Conservation (phyloP, 2,888 invertebrate species). For the Phyto melanocephala region DNA sequence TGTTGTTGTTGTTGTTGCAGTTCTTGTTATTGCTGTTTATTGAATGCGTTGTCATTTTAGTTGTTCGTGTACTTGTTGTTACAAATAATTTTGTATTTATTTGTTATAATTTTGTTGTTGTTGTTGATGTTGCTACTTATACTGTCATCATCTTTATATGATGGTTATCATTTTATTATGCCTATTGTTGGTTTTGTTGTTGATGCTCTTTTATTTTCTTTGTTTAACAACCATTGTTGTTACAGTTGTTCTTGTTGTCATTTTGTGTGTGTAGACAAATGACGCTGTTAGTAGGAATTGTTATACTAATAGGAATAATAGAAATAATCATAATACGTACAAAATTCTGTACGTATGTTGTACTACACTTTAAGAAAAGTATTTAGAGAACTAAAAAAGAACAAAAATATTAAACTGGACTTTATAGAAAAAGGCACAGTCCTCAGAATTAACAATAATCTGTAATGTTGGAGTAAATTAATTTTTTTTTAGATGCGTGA, state of each 20-base stretch:
- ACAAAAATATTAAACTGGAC: too few relatives aligned
- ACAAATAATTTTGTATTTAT: slow-evolving; percentile 38
- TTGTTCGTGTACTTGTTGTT: slow-evolving; percentile 13
- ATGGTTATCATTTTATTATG: slow-evolving; percentile 29
- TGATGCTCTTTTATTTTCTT: background rate
- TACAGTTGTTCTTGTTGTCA: slow-evolving; percentile 27
- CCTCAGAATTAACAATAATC: too few relatives aligned
- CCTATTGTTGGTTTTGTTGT: slow-evolving; percentile 14
- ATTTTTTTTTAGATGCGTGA: too few relatives aligned
- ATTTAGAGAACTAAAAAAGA: too few relatives aligned
- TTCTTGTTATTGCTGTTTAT: slow-evolving; percentile 21
- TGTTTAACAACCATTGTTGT: background rate
- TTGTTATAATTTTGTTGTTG: slow-evolving; percentile 7
- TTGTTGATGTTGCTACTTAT: slow-evolving; percentile 23
- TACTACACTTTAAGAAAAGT: slow-evolving; percentile 21
- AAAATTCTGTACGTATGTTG: too few relatives aligned
- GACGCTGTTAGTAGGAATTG: slow-evolving; percentile 34
- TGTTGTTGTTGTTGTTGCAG: slow-evolving; percentile 19
- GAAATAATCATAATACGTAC: background rate
- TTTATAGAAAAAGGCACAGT: too few relatives aligned
- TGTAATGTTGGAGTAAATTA: too few relatives aligned
- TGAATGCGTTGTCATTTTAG: slow-evolving; percentile 8
- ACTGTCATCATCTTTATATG: slow-evolving; percentile 27
- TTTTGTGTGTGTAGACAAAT: slow-evolving; percentile 40
- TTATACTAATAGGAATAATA: slow-evolving; percentile 33